phyloP scores from a whole-genome alignment of 2,113 vertebrate species.

The Siniperca knerii region DNA sequence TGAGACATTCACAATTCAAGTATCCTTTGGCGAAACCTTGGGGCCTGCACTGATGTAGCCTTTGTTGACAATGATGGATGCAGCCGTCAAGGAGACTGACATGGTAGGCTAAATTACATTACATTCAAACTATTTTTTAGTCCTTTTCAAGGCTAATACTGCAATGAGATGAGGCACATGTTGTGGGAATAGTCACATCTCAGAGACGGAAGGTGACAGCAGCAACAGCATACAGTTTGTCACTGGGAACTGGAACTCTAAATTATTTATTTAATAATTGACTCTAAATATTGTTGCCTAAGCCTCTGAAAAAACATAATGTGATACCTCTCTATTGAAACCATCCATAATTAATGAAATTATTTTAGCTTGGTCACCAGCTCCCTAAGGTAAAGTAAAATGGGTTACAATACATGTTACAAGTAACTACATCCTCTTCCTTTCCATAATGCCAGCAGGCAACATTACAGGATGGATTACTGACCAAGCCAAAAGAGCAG shows the following conservation, averaged over 20 bases:
- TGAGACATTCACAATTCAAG: constrained; percentile 73
- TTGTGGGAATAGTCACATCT: constrained; percentile 52
- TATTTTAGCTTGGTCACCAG: neutral
- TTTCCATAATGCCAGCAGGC: neutral
- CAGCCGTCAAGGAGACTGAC: constrained; percentile 78
- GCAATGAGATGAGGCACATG: constrained; percentile 68
- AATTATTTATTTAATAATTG: constrained; percentile 20
- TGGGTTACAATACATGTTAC: neutral
- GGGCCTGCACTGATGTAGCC: constrained; percentile 74
- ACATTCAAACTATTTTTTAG: constrained; percentile 74
- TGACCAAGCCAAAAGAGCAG: neutral
- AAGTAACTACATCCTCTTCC: neutral
- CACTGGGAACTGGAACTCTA: neutral
- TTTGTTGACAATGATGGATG: constrained; percentile 86
- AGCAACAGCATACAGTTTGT: neutral
- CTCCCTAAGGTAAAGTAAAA: neutral
- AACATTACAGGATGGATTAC: constrained; percentile 15
- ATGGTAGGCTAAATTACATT: constrained; percentile 82
- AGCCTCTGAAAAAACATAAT: neutral
- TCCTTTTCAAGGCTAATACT: constrained; percentile 79
- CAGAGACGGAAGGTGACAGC: constrained; percentile 33
- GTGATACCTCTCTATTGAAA: neutral
- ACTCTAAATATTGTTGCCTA: neutral
- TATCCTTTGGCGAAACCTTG: constrained; percentile 81
- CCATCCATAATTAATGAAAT: constrained; percentile 33